A percentile compares a stretch with the other conserved stretches of the same genome.
Evolutionary conservation across 2,113 vertebrate genomes (phyloP).

Genomic region (Leucosticte australis): DNA sequence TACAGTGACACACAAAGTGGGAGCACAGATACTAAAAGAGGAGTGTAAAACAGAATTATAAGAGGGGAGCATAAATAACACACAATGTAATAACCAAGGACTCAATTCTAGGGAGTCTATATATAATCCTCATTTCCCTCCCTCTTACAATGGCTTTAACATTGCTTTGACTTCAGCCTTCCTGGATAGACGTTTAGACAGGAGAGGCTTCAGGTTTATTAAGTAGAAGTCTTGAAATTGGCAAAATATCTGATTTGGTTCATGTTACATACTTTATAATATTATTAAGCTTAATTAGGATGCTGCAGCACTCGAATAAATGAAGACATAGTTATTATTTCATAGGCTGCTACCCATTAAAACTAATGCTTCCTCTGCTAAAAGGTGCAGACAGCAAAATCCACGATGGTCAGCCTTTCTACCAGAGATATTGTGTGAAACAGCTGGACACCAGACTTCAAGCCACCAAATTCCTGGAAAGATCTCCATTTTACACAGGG

Average conservation of each 20-base stretch:
- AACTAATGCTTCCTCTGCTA: conserved; percentile 40
- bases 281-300: conserved; percentile 33
- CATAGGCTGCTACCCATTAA: conserved; percentile 3
- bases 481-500: background rate
- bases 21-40: background rate
- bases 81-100: background rate
- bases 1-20: background rate
- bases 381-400: conserved; percentile 3
- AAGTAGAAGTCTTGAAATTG: background rate
- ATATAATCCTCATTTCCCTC: background rate
- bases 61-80: conserved; percentile 25
- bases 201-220: background rate
- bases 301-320: background rate
- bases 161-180: conserved; percentile 22
- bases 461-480: background rate
- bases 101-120: conserved; percentile 3
- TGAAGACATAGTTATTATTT: conserved; percentile 44
- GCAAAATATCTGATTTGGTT: conserved; percentile 34
- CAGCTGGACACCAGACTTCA: background rate
- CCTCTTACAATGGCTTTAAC: background rate
- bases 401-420: background rate
- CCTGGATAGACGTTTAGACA: conserved; percentile 15
- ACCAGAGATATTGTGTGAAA: background rate
- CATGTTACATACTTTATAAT: background rate
- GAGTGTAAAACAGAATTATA: background rate